phyloP scores from a whole-genome alignment of 2,113 vertebrate species.

The Enhydra lutris region DNA sequence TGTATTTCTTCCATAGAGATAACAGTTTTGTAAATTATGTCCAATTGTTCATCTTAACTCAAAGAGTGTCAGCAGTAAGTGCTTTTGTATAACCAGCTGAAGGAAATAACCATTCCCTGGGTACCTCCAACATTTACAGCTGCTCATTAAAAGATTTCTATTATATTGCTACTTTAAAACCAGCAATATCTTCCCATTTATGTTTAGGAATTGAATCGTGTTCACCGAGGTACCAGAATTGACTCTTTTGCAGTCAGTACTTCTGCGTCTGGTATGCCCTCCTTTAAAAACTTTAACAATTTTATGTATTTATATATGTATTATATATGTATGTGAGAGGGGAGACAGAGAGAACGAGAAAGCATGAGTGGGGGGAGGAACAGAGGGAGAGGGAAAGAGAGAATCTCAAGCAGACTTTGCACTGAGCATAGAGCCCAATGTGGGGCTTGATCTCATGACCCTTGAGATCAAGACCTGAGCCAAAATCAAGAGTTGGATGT shows the following conservation, averaged over 20 bases:
- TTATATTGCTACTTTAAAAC: slow-evolving; percentile 21
- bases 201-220: not conserved
- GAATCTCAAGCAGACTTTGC: not conserved
- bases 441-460: not conserved
- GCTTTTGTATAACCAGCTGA: not conserved
- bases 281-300: not conserved
- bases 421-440: not conserved
- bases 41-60: not conserved
- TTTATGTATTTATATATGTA: too few species aligned
- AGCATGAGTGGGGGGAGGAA: not conserved
- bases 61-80: not conserved
- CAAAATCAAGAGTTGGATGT: not conserved
- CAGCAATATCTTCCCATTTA: not conserved
- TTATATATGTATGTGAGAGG: too few species aligned
- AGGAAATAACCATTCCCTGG: not conserved
- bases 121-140: not conserved
- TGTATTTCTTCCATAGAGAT: not conserved
- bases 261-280: not conserved
- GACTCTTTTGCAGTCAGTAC: not conserved
- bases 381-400: not conserved
- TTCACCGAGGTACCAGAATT: not conserved
- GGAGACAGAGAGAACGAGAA: not conserved
- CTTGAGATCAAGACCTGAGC: not conserved
- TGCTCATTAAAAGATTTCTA: not conserved
- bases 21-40: not conserved